Evolutionary conservation across 2,888 invertebrate species (phyloP), one percentile per base, ranked within the genome.

Genomic region (Monoplex corrugatus): DNA sequence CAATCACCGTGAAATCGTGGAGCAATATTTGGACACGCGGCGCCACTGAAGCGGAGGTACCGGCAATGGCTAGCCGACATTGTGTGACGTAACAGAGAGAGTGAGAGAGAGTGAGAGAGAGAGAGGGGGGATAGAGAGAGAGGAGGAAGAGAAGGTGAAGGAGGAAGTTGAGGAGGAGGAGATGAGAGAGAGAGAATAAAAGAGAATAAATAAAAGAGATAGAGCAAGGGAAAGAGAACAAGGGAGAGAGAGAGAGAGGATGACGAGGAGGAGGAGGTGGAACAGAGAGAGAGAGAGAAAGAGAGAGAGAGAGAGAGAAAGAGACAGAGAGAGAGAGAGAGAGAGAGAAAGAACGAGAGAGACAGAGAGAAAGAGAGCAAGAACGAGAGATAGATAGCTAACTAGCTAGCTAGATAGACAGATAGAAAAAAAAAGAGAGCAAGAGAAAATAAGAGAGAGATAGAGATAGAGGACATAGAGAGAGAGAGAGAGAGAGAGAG

Each of bases 21-120:
- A 72, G 88, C 80, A 88, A 88, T 88, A 88, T 88, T 88, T 88
- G 63, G 38, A 83, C 63, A 35, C n/a, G 88, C 88, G 86, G 68
- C 68, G 10, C 43, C 86, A 68, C 28, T 86, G 86, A 86, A 86
- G 68, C 86, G 86, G 68, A 13, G 6, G 13, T 32, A 50, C 40
- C 40, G 19, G 6, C 57, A 5, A 2, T 28, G 10, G 86, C 10
- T 38, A 43, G 68, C 38, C 35, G 68, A n/a, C 68, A 86, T 13
- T 86, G 63, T n/a, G 68, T 86, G 86, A 86, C 43, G 86, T 86
- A 86, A 86, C 68, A 38, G 28, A 23, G 23, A 3, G 44, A 44
- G 45, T 44, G 23, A 28, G 80, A 40, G 6, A 28, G 19, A 45
- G 82, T 23, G 78, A 82, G 82, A 44, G 82, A 43, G 78, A 78